These are phyloP conservation scores for Malacosoma neustria DNA, from an alignment of 2,888 invertebrate genomes.

Conservation along the genomic window DNA sequence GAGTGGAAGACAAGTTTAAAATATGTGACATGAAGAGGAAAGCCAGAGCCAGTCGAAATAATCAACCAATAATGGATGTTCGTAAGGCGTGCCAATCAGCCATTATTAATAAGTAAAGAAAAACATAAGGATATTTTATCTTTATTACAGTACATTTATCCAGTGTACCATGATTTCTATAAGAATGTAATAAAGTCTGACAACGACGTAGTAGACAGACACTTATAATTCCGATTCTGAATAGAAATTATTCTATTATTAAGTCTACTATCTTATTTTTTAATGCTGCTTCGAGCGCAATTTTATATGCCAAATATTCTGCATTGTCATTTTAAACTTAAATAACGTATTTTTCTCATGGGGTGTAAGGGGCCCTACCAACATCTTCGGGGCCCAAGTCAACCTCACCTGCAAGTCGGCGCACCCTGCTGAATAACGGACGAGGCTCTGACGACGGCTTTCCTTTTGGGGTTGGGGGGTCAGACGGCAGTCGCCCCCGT, in stretches of 20 bases:
- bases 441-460: no score
- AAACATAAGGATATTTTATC: not conserved
- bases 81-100: constrained; percentile 5
- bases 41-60: constrained; percentile 7
- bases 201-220: constrained; percentile 2
- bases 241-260: no score
- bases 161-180: constrained; percentile 7
- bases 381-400: no score
- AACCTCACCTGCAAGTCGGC: no score
- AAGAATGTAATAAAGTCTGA: constrained; percentile 4
- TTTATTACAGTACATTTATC: no score
- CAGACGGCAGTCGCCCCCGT: no score
- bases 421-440: no score
- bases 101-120: constrained; percentile 3
- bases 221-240: constrained; percentile 3
- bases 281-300: constrained; percentile 2
- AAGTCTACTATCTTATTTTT: constrained; percentile 1
- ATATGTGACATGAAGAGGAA: not conserved
- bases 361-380: no score
- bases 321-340: no score
- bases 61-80: constrained; percentile 4
- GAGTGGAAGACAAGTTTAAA: no score
- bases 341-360: no score
- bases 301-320: constrained; percentile 5
- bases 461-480: no score